Conservation (phyloP, 2,888 invertebrate genomes). For the Drosophila lacicola region DNA sequence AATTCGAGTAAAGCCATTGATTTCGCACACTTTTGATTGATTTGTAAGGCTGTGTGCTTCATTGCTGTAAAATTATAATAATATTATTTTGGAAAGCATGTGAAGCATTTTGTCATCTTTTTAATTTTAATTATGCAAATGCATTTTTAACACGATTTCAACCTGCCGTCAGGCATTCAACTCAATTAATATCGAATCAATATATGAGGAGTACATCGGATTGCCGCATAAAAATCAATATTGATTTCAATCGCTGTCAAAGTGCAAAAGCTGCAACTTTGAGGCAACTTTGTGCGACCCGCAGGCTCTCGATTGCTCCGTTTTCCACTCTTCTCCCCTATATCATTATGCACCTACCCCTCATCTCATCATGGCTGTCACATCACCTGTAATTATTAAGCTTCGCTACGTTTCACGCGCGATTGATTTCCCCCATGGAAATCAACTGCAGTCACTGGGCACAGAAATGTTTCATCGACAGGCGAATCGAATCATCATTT, state of each 20-base stretch:
- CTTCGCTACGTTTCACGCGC: constrained; percentile 55
- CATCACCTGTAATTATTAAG: constrained; percentile 66
- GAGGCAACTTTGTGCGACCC: constrained; percentile 33
- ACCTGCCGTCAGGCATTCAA: constrained; percentile 4
- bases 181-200: constrained; percentile 39
- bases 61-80: neutral
- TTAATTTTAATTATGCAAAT: constrained; percentile 56
- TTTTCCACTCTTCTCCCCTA: neutral
- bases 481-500: constrained; percentile 7
- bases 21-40: constrained; percentile 45
- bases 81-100: neutral
- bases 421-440: constrained; percentile 63
- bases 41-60: constrained; percentile 28
- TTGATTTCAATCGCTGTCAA: constrained; percentile 64
- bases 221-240: constrained; percentile 61
- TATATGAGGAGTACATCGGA: constrained; percentile 17
- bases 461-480: constrained; percentile 33
- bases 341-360: constrained; percentile 9
- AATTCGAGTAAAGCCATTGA: constrained; percentile 11
- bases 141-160: constrained; percentile 33
- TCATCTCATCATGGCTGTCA: constrained; percentile 13
- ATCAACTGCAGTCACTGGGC: constrained; percentile 25
- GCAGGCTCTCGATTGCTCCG: constrained; percentile 26
- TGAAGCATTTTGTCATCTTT: constrained; percentile 19
- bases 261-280: constrained; percentile 64